These are phyloP conservation scores for Emys orbicularis DNA, from an alignment of 2,797 vertebrate species.

Conservation along the genomic window DNA sequence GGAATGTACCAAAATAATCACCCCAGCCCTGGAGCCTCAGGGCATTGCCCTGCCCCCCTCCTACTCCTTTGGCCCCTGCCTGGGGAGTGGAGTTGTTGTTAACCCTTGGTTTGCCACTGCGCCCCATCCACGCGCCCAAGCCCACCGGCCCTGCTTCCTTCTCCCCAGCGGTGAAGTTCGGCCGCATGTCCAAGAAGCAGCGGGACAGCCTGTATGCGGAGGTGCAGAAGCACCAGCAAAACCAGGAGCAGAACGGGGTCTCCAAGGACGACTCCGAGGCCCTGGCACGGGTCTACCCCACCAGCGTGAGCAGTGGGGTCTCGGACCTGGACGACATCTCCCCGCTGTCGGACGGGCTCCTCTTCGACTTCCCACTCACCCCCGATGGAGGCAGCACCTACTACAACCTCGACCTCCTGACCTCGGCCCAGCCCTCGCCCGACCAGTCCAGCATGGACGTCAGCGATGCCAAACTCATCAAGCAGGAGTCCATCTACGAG, in stretches of 20 bases:
- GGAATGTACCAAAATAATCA: too few species aligned
- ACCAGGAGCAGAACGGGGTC: conserved; percentile 81
- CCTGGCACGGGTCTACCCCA: conserved; percentile 84
- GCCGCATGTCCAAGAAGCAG: conserved; percentile 96
- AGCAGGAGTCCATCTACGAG: conserved; percentile 88
- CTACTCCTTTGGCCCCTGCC: not conserved
- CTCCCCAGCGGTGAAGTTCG: conserved; percentile 91
- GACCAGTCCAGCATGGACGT: conserved; percentile 88
- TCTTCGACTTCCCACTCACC: conserved; percentile 92
- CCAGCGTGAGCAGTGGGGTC: conserved; percentile 86
- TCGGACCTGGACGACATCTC: conserved; percentile 91
- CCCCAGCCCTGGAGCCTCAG: too few species aligned
- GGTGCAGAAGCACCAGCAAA: conserved; percentile 94
- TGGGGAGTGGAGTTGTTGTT: not conserved
- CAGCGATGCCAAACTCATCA: conserved; percentile 84
- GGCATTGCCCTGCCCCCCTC: not conserved
- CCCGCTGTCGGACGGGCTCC: conserved; percentile 86
- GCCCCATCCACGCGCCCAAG: too few species aligned
- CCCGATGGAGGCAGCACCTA: conserved; percentile 87
- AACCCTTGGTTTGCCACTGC: not conserved
- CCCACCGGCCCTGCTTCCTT: not conserved
- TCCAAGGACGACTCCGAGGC: conserved; percentile 68
- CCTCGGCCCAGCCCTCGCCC: conserved; percentile 89
- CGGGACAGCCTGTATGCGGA: conserved; percentile 93
- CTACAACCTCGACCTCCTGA: conserved; percentile 88